Conservation (phyloP, 37 sponge, comb jelly and placozoan genomes). For the Eunapius fragilis region DNA sequence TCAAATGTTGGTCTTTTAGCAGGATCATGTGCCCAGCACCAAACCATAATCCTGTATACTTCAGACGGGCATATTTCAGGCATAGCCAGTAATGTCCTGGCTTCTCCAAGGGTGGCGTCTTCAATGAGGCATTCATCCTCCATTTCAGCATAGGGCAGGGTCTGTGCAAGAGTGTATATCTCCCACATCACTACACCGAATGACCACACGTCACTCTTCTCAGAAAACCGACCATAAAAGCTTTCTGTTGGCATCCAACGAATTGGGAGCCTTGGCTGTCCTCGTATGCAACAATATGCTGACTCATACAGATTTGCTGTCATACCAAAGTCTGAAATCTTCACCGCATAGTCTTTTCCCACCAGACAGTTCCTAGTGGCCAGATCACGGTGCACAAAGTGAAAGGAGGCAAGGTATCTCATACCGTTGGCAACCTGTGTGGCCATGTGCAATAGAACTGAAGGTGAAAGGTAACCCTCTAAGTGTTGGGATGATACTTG, state of each 20-base stretch:
- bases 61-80: conserved; percentile 64
- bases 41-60: conserved; percentile 52
- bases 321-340: conserved; percentile 73
- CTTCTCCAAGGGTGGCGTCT: conserved; percentile 60
- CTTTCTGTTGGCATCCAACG: conserved; percentile 80
- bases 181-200: conserved; percentile 80
- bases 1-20: conserved; percentile 56
- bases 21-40: conserved; percentile 67
- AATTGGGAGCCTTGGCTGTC: conserved; percentile 51
- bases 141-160: conserved; percentile 63
- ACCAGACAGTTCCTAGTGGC: conserved; percentile 79
- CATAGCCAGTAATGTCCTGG: conserved; percentile 28
- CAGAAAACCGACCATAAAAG: conserved; percentile 69
- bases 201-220: conserved; percentile 68
- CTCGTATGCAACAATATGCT: conserved; percentile 51
- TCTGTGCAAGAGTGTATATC: conserved; percentile 59
- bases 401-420: conserved; percentile 62
- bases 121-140: conserved; percentile 67
- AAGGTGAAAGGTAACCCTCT: not conserved
- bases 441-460: conserved; percentile 41
- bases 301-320: conserved; percentile 54
- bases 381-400: conserved; percentile 75
- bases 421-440: conserved; percentile 68
- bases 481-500: not conserved
- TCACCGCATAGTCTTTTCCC: conserved; percentile 47